A percentile compares a stretch with the other conserved stretches of the same genome.
Evolutionary conservation across 2,113 vertebrate species (phyloP).

Genomic region (Indicator indicator): DNA sequence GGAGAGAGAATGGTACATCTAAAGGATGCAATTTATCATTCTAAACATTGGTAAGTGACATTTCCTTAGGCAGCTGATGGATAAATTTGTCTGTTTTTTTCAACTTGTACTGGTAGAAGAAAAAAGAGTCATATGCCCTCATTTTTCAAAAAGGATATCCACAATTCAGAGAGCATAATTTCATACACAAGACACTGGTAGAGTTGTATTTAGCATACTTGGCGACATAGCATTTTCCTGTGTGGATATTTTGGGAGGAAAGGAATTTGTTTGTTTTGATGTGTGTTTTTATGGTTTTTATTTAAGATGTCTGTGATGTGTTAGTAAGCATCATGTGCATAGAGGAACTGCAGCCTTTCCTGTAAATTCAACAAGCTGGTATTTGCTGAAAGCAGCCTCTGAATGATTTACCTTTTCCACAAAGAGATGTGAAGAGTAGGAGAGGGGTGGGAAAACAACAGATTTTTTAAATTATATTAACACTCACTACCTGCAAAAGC

Average conservation of each 20-base stretch:
- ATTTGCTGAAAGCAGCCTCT: slow-evolving; percentile 47
- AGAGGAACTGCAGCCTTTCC: slow-evolving; percentile 48
- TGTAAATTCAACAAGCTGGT: slow-evolving; percentile 51
- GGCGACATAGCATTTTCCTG: not conserved
- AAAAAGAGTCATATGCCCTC: not conserved
- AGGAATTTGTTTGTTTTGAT: slow-evolving; percentile 18
- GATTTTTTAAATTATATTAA: slow-evolving; percentile 72
- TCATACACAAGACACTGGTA: not conserved
- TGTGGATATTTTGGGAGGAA: not conserved
- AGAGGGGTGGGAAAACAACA: slow-evolving; percentile 58
- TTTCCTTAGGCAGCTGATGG: slow-evolving; percentile 20
- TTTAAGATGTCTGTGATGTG: not conserved
- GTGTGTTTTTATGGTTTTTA: not conserved
- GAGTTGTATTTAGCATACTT: not conserved
- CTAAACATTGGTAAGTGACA: slow-evolving; percentile 47
- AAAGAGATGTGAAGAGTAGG: slow-evolving; percentile 50
- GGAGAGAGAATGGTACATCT: slow-evolving; percentile 54
- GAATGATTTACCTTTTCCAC: slow-evolving; percentile 66
- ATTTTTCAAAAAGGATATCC: not conserved
- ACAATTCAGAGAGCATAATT: not conserved
- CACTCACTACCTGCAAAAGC: slow-evolving; percentile 71
- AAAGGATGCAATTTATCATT: slow-evolving; percentile 53
- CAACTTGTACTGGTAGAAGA: not conserved
- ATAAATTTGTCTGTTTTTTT: slow-evolving; percentile 6
- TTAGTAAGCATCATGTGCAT: slow-evolving; percentile 23